Evolutionary conservation across 2,113 vertebrate species (phyloP).

Genomic region (Lethenteron reissneri): DNA sequence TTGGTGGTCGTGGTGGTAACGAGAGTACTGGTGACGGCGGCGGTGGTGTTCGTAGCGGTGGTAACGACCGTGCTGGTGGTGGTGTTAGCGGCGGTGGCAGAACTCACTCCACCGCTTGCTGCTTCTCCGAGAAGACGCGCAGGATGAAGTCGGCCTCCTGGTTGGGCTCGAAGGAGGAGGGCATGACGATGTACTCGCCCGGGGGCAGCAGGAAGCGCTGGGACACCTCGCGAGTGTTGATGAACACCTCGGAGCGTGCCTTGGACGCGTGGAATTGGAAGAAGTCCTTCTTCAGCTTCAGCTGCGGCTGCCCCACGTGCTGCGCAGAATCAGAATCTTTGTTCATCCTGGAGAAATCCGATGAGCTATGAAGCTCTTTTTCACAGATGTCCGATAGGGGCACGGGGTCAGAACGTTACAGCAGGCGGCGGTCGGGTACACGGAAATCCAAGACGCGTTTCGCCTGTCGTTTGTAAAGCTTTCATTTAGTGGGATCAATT

Average conservation of each 20-base stretch:
- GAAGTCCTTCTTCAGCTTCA: conserved; percentile 76
- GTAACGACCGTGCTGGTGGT: no score
- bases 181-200: conserved; percentile 63
- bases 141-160: conserved; percentile 67
- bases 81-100: background rate
- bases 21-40: no score
- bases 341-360: no score
- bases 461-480: no score
- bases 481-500: no score
- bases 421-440: no score
- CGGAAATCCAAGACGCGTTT: no score
- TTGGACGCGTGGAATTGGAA: conserved; percentile 45
- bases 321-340: conserved; percentile 14
- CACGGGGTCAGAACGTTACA: no score
- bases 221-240: conserved; percentile 68
- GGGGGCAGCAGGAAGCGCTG: conserved; percentile 53
- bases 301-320: conserved; percentile 47
- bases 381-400: no score
- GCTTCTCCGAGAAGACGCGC: conserved; percentile 75
- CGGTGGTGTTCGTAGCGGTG: no score
- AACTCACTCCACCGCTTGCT: conserved; percentile 52
- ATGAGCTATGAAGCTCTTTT: no score
- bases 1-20: no score
- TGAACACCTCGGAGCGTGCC: conserved; percentile 68
- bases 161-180: conserved; percentile 63